Evolutionary conservation across 2,888 invertebrate genomes (phyloP), one percentile per base, ranked within the genome.

Genomic region (Heliconius ethilla): DNA sequence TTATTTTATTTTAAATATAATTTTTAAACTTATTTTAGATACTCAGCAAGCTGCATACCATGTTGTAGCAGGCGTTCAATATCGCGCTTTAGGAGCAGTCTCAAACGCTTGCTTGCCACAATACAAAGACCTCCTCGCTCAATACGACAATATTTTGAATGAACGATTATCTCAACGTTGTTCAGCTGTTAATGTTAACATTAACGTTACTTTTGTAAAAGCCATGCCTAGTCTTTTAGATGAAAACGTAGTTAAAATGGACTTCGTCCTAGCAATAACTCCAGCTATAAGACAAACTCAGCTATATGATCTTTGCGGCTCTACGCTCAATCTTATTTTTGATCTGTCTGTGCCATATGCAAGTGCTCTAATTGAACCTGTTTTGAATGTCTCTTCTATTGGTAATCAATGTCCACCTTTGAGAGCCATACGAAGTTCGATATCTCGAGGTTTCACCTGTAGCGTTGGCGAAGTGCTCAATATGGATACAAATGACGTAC

Each of bases 1-100:
- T 7, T 33, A 7, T 33, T 33, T 33, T 33, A 33, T 33, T 29
- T 29, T 29, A 29, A 29, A 18, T 18, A 51, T 55, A 22, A 7
- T 55, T 55, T 62, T 62, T 13, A 15, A 29, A n/a, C 2, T 55
- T 59, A 7, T 91, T 91, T 78, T 88, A 96, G 97, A 98, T 90
- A 98, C 98, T 25, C 98, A 98, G 88, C 98, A 98, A 95, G 98
- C 98, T n/a, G 97, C 98, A 81, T 98, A 98, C 85, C 98, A 98
- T 85, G 98, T 98, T 0, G 96, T 97, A 1, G 97, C 98, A 0
- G 96, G 97, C 37, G 96, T 98, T 1, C 97, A 96, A 67, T 99
- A 98, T 88, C 95, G 98, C 80, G 98, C 98, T 18, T 97, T 98
- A 83, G 98, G 98, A 37, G 98, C 98, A 15, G 98, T 98, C 5